These are phyloP conservation scores for Tetragonisca angustula DNA, from an alignment of 2,888 invertebrate species.

Conservation along the genomic window DNA sequence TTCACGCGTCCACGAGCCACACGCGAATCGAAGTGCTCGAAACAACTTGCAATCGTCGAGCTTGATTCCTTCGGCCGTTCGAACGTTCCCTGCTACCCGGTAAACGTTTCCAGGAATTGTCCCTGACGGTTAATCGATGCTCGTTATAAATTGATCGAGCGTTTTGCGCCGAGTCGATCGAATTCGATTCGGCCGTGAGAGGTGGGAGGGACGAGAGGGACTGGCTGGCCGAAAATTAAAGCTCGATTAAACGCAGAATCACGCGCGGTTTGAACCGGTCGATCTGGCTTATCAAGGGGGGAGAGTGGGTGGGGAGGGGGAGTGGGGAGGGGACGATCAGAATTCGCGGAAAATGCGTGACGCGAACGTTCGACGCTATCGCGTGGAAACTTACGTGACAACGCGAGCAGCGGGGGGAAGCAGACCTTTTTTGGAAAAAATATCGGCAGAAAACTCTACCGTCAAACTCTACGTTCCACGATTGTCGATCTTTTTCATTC, in stretches of 20 bases:
- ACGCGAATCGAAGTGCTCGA: background rate
- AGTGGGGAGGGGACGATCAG: background rate
- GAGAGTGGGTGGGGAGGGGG: background rate
- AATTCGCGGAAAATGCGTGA: constrained; percentile 41
- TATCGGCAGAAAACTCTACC: too few relatives aligned
- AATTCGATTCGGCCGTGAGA: constrained; percentile 1
- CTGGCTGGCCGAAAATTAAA: constrained; percentile 2
- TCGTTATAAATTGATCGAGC: constrained; percentile 26
- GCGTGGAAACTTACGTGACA: constrained; percentile 50
- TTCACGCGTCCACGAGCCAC: background rate
- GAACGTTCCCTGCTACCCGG: background rate
- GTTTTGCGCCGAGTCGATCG: constrained; percentile 7
- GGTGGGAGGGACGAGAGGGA: background rate
- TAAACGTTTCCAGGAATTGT: background rate
- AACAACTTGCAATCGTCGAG: background rate
- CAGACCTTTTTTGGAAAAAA: too few relatives aligned
- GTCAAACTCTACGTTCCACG: background rate
- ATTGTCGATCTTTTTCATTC: too few relatives aligned
- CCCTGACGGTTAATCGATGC: constrained; percentile 7
- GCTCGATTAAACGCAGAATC: constrained; percentile 46
- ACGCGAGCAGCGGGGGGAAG: constrained; percentile 15
- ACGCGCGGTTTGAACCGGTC: constrained; percentile 39
- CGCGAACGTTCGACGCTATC: constrained; percentile 49
- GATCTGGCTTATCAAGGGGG: constrained; percentile 23
- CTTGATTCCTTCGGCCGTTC: background rate